phyloP scores from a whole-genome alignment of 2,797 vertebrate genomes.

The Odontamblyopus lacepedii region DNA sequence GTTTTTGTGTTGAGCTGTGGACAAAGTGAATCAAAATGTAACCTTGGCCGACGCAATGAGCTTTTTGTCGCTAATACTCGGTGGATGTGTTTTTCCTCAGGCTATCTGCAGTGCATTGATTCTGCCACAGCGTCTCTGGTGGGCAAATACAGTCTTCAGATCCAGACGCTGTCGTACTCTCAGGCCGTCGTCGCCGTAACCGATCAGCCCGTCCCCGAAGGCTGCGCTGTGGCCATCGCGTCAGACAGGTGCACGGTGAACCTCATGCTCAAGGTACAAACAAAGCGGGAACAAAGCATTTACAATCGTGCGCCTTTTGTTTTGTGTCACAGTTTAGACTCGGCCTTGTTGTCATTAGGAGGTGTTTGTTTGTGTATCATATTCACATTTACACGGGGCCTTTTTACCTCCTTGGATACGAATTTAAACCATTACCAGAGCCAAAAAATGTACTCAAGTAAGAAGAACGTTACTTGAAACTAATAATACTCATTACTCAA shows the following conservation, averaged over 20 bases:
- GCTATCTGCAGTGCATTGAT: slow-evolving; percentile 87
- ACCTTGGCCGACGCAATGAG: neutral
- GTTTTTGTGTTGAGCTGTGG: neutral
- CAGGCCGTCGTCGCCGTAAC: slow-evolving; percentile 78
- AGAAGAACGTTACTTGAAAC: too few species aligned
- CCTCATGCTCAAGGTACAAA: slow-evolving; percentile 85
- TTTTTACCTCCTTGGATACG: too few species aligned
- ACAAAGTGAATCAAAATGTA: neutral
- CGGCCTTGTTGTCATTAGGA: too few species aligned
- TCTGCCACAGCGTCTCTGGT: slow-evolving; percentile 70
- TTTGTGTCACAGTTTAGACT: neutral
- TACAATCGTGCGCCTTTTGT: too few species aligned
- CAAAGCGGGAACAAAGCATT: slow-evolving; percentile 18
- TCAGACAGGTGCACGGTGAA: slow-evolving; percentile 89
- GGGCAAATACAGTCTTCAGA: slow-evolving; percentile 78
- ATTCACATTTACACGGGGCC: too few species aligned
- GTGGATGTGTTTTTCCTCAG: slow-evolving; percentile 54
- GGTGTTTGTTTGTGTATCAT: too few species aligned
- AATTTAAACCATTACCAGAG: too few species aligned
- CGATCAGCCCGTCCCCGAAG: slow-evolving; percentile 75
- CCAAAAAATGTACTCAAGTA: too few species aligned
- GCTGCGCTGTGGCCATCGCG: slow-evolving; percentile 88
- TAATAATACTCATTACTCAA: too few species aligned
- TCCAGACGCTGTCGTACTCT: slow-evolving; percentile 85
- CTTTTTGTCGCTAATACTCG: neutral